phyloP scores from a whole-genome alignment of 1,140 invertebrate species.

The Branchinecta lindahli region DNA sequence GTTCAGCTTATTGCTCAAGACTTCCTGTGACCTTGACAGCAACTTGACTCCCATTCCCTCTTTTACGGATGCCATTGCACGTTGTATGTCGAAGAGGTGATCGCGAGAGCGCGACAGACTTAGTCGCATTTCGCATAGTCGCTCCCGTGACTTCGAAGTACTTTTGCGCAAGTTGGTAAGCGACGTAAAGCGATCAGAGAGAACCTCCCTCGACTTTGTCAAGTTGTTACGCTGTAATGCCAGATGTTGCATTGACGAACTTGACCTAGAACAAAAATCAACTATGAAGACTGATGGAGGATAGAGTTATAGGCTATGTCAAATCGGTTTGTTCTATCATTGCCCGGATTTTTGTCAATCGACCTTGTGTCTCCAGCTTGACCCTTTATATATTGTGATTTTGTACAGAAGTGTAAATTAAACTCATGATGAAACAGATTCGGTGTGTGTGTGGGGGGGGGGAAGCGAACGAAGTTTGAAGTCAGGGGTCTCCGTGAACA shows the following conservation, averaged over 20 bases:
- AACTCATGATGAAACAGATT: too few relatives aligned
- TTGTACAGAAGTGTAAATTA: too few relatives aligned
- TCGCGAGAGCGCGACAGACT: conserved; percentile 23
- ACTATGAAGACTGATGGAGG: too few relatives aligned
- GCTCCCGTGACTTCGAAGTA: conserved; percentile 32
- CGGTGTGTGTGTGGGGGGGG: too few relatives aligned
- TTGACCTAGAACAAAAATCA: not conserved
- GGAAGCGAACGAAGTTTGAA: too few relatives aligned
- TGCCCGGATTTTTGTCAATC: too few relatives aligned
- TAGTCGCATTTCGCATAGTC: conserved; percentile 29
- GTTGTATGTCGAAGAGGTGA: conserved; percentile 22
- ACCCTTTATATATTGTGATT: too few relatives aligned
- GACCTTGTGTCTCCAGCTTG: too few relatives aligned
- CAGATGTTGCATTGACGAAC: conserved; percentile 10
- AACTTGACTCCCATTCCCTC: conserved; percentile 23
- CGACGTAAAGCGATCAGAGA: conserved; percentile 40
- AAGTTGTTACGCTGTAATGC: conserved; percentile 29
- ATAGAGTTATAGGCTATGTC: too few relatives aligned
- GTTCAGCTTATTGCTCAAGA: conserved; percentile 25
- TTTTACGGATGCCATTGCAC: conserved; percentile 22
- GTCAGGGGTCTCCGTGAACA: too few relatives aligned
- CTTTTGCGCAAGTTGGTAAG: conserved; percentile 29
- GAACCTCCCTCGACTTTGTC: conserved; percentile 29
- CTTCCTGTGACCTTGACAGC: conserved; percentile 40
- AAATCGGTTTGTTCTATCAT: too few relatives aligned